Evolutionary conservation across 2,888 invertebrate genomes (phyloP).

Genomic region (Electrophaes corylata): DNA sequence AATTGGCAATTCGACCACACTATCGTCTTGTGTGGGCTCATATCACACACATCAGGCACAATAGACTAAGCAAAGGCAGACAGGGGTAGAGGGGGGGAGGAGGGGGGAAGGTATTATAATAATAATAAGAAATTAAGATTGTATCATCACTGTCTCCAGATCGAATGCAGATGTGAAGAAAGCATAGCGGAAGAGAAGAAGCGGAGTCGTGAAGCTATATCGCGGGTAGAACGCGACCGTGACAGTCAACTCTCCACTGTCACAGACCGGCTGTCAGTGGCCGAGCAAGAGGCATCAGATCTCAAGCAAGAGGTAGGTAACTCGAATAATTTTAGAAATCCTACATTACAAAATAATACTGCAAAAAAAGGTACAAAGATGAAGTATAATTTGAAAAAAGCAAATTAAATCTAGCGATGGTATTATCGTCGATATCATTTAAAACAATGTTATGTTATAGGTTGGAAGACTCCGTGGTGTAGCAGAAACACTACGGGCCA

Average conservation of each 20-base stretch:
- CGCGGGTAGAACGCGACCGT: constrained; percentile 92
- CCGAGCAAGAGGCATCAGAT: constrained; percentile 81
- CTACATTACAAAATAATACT: too few species aligned
- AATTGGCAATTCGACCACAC: neutral
- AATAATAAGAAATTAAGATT: too few species aligned
- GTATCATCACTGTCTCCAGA: constrained; percentile 77
- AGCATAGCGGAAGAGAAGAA: constrained; percentile 92
- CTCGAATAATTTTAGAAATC: neutral
- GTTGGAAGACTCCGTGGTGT: constrained; percentile 80
- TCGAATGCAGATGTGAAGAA: constrained; percentile 90
- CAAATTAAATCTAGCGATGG: too few species aligned
- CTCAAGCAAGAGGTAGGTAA: constrained; percentile 77
- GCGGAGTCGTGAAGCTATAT: constrained; percentile 92
- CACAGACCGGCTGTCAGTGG: constrained; percentile 71
- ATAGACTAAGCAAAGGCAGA: too few species aligned
- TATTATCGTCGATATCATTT: too few species aligned
- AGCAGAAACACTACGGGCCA: constrained; percentile 84
- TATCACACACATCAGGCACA: neutral
- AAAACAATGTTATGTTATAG: constrained; percentile 46
- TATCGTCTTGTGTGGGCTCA: neutral
- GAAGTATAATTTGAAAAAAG: too few species aligned
- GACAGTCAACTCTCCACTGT: constrained; percentile 75
- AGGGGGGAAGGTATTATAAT: too few species aligned
- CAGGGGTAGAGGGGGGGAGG: too few species aligned
- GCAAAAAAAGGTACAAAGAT: too few species aligned